These are phyloP conservation scores for Todus mexicanus DNA, from an alignment of 2,797 vertebrate genomes.

Conservation along the genomic window DNA sequence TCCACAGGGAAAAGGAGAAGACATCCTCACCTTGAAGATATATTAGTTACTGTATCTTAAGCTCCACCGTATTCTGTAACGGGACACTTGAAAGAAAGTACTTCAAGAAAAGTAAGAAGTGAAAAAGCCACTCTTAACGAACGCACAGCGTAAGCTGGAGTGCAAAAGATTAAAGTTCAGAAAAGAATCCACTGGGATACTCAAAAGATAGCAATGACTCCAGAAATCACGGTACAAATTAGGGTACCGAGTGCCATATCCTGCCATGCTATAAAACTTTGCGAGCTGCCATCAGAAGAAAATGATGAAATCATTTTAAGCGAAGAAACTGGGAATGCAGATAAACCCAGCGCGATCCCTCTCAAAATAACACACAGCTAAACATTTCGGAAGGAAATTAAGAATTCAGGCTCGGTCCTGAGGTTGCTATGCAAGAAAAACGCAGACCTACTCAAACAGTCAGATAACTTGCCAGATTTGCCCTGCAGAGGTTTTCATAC, in stretches of 20 bases:
- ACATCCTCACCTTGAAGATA: neutral
- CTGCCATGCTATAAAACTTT: neutral
- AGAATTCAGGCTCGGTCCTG: neutral
- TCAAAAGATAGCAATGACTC: neutral
- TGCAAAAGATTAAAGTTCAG: neutral
- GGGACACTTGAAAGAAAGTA: neutral
- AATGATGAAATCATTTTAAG: neutral
- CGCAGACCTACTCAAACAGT: neutral
- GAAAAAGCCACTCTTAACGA: neutral
- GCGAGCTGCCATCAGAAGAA: no score
- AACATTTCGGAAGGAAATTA: neutral
- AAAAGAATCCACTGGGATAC: neutral
- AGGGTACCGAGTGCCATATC: neutral
- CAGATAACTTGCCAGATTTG: neutral
- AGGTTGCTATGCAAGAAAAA: neutral
- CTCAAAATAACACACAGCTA: neutral
- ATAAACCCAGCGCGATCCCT: neutral
- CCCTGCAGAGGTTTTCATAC: neutral
- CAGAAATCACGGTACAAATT: neutral
- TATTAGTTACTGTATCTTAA: neutral
- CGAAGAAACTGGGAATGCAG: neutral
- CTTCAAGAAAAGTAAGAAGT: neutral
- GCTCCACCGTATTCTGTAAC: neutral
- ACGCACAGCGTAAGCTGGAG: neutral
- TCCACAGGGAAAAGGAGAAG: neutral